These are phyloP conservation scores for Merops nubicus DNA, from an alignment of 2,113 vertebrate species.

Conservation along the genomic window DNA sequence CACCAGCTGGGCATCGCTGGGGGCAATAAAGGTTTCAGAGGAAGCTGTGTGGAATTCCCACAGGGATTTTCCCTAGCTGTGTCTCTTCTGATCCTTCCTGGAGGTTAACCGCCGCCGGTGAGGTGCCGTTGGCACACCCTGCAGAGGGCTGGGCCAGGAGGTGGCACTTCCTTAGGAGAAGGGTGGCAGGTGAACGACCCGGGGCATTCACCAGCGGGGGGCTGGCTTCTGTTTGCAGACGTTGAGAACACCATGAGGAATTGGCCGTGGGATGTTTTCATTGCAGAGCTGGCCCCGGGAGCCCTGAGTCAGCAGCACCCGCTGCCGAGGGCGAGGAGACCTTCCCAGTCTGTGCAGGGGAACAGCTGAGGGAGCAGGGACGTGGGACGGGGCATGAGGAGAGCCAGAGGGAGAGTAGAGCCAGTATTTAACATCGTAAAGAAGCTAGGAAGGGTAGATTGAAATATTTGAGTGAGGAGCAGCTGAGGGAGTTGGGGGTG, in stretches of 20 bases:
- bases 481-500: too few relatives aligned
- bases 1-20: accelerated
- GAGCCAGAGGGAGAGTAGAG: neutral
- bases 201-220: neutral
- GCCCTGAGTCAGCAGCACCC: neutral
- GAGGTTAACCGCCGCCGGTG: neutral
- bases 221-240: too few relatives aligned
- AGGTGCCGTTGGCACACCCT: neutral
- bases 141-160: neutral
- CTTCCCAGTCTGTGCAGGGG: neutral
- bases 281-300: accelerated
- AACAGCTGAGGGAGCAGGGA: neutral
- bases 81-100: neutral
- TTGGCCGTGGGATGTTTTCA: neutral
- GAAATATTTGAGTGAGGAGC: too few relatives aligned
- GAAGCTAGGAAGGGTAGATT: too few relatives aligned
- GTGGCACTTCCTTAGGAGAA: accelerated
- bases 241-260: too few relatives aligned
- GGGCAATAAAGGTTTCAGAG: too few relatives aligned
- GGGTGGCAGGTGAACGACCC: neutral
- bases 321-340: neutral
- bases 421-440: neutral
- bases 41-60: neutral
- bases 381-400: neutral
- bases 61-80: neutral